phyloP scores from a whole-genome alignment of 2,113 vertebrate species.

The Pseudorasbora parva region DNA sequence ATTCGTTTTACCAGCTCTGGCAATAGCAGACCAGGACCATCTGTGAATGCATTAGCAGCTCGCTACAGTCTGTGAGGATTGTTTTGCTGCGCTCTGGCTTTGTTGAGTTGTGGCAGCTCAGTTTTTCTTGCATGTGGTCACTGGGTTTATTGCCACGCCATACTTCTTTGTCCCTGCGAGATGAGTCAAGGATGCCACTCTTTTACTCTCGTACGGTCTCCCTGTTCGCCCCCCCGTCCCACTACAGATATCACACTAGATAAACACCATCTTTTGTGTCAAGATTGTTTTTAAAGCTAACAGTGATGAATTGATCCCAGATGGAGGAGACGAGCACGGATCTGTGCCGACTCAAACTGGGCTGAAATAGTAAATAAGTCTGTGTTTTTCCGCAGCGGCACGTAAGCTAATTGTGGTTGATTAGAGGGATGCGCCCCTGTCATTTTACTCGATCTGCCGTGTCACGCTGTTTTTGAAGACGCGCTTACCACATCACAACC shows the following conservation, averaged over 20 bases:
- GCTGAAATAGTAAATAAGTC: neutral
- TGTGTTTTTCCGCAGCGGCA: slow-evolving; percentile 7
- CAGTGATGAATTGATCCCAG: slow-evolving; percentile 15
- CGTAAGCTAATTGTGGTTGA: slow-evolving; percentile 38
- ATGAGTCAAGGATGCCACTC: slow-evolving; percentile 39
- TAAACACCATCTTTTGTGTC: slow-evolving; percentile 2
- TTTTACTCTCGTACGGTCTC: slow-evolving; percentile 1
- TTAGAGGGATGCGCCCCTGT: slow-evolving; percentile 49
- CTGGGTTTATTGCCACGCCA: slow-evolving; percentile 14
- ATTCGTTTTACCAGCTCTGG: slow-evolving; percentile 61
- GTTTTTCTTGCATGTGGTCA: slow-evolving; percentile 58
- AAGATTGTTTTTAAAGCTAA: slow-evolving; percentile 31
- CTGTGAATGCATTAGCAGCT: slow-evolving; percentile 46
- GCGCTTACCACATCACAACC: slow-evolving; percentile 11
- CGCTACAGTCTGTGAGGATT: slow-evolving; percentile 24
- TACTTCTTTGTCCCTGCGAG: slow-evolving; percentile 29
- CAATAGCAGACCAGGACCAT: slow-evolving; percentile 39
- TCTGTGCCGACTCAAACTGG: neutral
- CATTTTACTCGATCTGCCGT: slow-evolving; percentile 23
- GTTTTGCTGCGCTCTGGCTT: slow-evolving; percentile 51
- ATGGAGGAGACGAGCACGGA: neutral
- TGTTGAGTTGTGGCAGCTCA: slow-evolving; percentile 50
- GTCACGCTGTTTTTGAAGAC: slow-evolving; percentile 16
- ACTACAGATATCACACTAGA: slow-evolving; percentile 15
- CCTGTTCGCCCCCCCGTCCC: neutral